A percentile compares a stretch with the other conserved stretches of the same genome.
Evolutionary conservation across 1,140 invertebrate genomes (phyloP).

Genomic region (Fopius arisanus): DNA sequence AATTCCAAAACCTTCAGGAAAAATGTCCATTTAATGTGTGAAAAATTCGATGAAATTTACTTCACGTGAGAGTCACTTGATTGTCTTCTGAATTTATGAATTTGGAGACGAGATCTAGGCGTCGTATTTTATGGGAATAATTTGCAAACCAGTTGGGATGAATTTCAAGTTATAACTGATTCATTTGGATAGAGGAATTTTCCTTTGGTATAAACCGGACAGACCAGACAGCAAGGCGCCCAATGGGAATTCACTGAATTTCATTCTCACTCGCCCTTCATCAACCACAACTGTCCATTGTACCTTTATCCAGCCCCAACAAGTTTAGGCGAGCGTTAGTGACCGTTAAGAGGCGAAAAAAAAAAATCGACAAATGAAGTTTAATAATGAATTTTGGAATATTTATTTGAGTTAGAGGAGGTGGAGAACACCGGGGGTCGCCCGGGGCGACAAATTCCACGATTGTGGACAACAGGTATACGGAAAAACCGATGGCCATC

Average conservation of each 20-base stretch:
- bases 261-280: slow-evolving; percentile 23
- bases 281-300: not conserved
- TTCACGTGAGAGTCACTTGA: too few relatives aligned
- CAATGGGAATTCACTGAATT: slow-evolving; percentile 36
- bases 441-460: slow-evolving; percentile 9
- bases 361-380: not conserved
- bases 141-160: not conserved
- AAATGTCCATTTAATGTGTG: too few relatives aligned
- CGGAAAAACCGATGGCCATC: slow-evolving; percentile 15
- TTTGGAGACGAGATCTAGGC: not conserved
- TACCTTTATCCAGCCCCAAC: not conserved
- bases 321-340: not conserved
- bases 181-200: not conserved
- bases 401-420: not conserved
- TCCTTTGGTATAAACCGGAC: slow-evolving; percentile 42
- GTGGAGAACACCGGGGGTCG: not conserved
- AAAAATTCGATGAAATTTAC: too few relatives aligned
- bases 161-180: slow-evolving; percentile 12
- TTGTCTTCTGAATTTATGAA: not conserved
- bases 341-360: slow-evolving; percentile 9
- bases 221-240: slow-evolving; percentile 58
- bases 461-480: slow-evolving; percentile 28
- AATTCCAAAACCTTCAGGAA: too few relatives aligned
- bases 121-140: not conserved
- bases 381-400: slow-evolving; percentile 15